These are phyloP conservation scores for Trissolcus japonicus DNA, from an alignment of 2,888 invertebrate species.

Conservation along the genomic window DNA sequence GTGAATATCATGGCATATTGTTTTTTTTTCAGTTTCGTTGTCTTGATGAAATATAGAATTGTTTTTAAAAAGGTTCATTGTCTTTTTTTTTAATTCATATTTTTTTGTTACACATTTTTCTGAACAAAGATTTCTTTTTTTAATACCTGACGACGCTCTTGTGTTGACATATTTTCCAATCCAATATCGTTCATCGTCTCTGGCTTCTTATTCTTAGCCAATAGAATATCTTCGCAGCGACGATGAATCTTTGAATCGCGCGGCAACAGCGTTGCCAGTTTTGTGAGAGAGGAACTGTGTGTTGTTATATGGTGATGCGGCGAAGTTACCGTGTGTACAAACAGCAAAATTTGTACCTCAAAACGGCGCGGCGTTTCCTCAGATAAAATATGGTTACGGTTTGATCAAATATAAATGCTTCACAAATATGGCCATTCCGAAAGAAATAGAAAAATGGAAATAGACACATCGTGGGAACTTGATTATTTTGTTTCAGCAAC, in stretches of 20 bases:
- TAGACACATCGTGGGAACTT: too few relatives aligned
- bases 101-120: not conserved
- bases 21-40: not conserved
- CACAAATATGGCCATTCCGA: not conserved
- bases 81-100: not conserved
- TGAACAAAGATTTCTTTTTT: not conserved
- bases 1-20: not conserved
- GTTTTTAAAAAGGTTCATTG: not conserved
- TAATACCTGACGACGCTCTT: conserved; percentile 2
- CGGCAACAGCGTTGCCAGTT: conserved; percentile 30
- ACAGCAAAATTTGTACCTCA: conserved; percentile 13
- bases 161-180: conserved; percentile 21
- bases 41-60: not conserved
- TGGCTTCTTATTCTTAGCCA: conserved; percentile 16
- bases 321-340: conserved; percentile 4
- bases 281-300: conserved; percentile 1
- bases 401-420: not conserved
- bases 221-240: conserved; percentile 4
- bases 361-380: not conserved
- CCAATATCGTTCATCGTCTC: conserved; percentile 21
- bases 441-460: conserved; percentile 3
- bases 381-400: not conserved
- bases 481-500: too few relatives aligned
- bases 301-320: conserved; percentile 23
- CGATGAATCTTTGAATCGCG: not conserved